phyloP scores from a whole-genome alignment of 2,113 vertebrate species.

The Pangasianodon hypophthalmus region DNA sequence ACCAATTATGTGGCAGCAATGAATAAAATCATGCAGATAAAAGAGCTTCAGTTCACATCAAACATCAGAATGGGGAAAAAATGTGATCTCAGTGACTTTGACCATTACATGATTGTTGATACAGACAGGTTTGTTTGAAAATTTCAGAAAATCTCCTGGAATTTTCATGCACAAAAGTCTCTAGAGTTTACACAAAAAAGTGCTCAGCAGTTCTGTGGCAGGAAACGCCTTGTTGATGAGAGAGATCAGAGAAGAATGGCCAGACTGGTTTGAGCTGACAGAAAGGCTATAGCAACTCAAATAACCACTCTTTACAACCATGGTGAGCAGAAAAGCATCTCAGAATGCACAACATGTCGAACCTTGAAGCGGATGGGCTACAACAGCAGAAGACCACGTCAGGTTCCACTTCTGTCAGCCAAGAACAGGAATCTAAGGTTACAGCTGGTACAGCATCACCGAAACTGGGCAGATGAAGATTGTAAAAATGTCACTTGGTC shows the following conservation, averaged over 20 bases:
- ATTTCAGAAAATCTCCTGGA: neutral
- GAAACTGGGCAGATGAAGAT: neutral
- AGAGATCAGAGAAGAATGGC: neutral
- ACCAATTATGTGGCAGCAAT: constrained; percentile 30
- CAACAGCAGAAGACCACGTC: neutral
- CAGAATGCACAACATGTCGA: neutral
- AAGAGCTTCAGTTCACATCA: neutral
- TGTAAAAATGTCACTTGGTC: neutral
- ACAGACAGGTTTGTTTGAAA: neutral
- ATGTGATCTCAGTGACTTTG: neutral
- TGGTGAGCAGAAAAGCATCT: neutral
- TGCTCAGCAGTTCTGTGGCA: neutral
- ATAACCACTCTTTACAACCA: neutral
- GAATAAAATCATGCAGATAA: neutral
- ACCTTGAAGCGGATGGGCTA: neutral
- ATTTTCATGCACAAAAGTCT: neutral
- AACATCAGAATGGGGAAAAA: neutral
- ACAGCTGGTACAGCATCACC: neutral
- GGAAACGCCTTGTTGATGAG: neutral
- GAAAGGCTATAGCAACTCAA: neutral
- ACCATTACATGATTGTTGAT: neutral
- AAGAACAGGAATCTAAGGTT: neutral
- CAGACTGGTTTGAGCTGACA: neutral
- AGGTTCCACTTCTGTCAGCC: neutral
- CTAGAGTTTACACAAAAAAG: neutral